These are phyloP conservation scores for Panzeria rudis DNA, from an alignment of 2,888 invertebrate species.

Conservation along the genomic window DNA sequence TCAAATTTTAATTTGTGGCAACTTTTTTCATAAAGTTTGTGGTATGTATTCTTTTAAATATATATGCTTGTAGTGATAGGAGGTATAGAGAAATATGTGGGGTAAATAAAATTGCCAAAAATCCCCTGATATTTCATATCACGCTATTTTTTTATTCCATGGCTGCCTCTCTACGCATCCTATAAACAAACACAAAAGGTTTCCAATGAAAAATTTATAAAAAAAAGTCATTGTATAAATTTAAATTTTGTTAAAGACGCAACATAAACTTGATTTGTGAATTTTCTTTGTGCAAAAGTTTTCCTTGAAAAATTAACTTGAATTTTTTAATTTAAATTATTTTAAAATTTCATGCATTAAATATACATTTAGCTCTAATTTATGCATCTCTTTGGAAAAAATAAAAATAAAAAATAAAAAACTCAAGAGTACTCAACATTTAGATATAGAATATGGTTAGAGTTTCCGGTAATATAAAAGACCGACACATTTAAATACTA, in stretches of 20 bases:
- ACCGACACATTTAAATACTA: conserved; percentile 46
- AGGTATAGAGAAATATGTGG: too few relatives aligned
- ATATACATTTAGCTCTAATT: neutral
- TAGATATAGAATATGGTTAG: neutral
- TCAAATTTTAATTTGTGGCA: too few relatives aligned
- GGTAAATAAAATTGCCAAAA: too few relatives aligned
- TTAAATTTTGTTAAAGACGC: neutral
- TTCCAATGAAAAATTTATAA: too few relatives aligned
- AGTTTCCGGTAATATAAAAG: conserved; percentile 31
- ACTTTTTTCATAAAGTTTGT: too few relatives aligned
- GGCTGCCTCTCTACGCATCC: too few relatives aligned
- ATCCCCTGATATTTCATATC: too few relatives aligned
- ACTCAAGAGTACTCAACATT: neutral
- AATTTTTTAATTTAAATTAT: neutral
- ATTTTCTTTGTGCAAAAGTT: neutral
- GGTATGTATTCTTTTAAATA: too few relatives aligned
- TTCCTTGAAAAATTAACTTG: neutral
- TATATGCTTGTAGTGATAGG: too few relatives aligned
- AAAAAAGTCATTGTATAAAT: too few relatives aligned
- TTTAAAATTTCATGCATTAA: neutral
- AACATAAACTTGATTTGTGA: neutral
- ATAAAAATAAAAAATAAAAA: neutral
- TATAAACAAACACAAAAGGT: too few relatives aligned
- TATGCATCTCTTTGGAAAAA: neutral
- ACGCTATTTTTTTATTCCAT: too few relatives aligned